A percentile compares a stretch with the other conserved stretches of the same genome.
These are phyloP conservation scores for Casuarius casuarius DNA, from an alignment of 2,113 vertebrate genomes.

Conservation along the genomic window DNA sequence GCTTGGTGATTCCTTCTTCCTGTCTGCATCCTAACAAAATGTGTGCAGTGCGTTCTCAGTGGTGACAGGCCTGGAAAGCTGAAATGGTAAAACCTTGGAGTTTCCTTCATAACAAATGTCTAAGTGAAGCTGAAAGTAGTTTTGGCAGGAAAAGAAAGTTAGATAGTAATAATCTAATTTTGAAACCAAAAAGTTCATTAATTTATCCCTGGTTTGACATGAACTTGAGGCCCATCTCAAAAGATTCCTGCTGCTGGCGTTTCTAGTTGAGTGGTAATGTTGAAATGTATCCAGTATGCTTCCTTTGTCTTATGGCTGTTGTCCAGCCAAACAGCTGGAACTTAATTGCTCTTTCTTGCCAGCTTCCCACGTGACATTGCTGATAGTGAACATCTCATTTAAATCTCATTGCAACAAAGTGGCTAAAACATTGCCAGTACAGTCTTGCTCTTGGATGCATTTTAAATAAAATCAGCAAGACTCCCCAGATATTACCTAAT, in stretches of 20 bases:
- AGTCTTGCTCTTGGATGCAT: not conserved
- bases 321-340: slow-evolving; percentile 14
- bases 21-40: too few species aligned
- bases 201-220: not conserved
- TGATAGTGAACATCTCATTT: not conserved
- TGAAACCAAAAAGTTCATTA: not conserved
- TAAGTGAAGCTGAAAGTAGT: not conserved
- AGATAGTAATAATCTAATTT: not conserved
- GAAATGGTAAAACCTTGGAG: not conserved
- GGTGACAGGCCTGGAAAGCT: too few species aligned
- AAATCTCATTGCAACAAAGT: not conserved
- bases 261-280: not conserved
- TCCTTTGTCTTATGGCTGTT: not conserved
- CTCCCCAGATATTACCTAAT: not conserved
- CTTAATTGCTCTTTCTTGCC: not conserved
- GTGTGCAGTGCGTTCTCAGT: too few species aligned
- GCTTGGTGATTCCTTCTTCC: not conserved
- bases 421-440: not conserved
- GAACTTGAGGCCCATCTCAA: not conserved
- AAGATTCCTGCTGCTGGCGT: not conserved
- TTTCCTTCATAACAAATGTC: not conserved
- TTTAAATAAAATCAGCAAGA: slow-evolving; percentile 23
- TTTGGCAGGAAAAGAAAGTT: not conserved
- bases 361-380: not conserved
- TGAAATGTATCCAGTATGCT: not conserved